Base-by-base conservation (phyloP, 2,113 vertebrate species). In the Urocynchramus pylzowi region DNA sequence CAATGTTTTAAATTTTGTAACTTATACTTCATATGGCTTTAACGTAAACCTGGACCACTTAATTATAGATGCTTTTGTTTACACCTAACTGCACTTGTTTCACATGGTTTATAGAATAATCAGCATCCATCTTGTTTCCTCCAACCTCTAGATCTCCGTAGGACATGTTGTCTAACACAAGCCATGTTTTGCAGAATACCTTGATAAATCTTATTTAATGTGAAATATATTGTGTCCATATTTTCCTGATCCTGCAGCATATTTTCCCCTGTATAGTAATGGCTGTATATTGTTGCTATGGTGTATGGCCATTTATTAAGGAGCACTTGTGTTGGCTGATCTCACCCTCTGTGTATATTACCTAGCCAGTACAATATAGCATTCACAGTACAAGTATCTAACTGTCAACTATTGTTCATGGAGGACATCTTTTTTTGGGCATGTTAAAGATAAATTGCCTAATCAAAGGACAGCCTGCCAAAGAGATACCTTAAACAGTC, bases 391-490 rank as follows among this genome's bases (percentile, higher is more conserved):
- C 10, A 76, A 84, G 69, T 74, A 86, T 33, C n/a, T 71, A 68
- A 74, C 60, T 93, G 65, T 49, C 87, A 91, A 35, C n/a, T 73
- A 1, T 37, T 95, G 87, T 65, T 91, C 65, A 85, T 49, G 35
- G 21, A 87, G 45, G 92, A 47, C 13, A 63, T 52, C 21, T 84
- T 52, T 90, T 89, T 84, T 59, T 5, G 39, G 44, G 28, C 54
- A 75, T 17, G 20, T 71, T 82, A 44, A 89, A 92, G 84, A 94
- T 56, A 81, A 96, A 89, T 87, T 85, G 28, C 35, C 45, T 87
- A 85, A 93, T 91, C 91, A 95, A 94, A 89, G 41, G 49, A 83
- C 61, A 94, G 57, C 42, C 69, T 96, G 70, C 20, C 81, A 85
- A 87, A 96, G 47, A 89, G 33, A 84, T 44, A 82, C 6, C 26